A percentile compares a stretch with the other conserved stretches of the same genome.
phyloP scores from a whole-genome alignment of 2,888 invertebrate genomes.

The Ryuthela nishihirai region DNA sequence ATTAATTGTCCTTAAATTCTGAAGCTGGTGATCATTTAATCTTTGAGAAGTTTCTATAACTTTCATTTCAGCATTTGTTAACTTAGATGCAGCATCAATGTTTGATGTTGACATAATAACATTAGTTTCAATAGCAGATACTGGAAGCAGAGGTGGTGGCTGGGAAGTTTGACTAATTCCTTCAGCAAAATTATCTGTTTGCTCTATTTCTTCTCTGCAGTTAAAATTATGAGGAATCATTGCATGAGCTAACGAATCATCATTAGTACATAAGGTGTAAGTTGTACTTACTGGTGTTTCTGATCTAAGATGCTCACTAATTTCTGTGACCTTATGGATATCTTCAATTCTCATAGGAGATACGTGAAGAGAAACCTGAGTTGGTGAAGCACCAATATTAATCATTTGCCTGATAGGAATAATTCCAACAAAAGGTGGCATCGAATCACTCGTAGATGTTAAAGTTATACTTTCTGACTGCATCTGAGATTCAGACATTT shows the following conservation, averaged over 20 bases:
- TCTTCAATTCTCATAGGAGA: slow-evolving; percentile 27
- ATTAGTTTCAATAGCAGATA: slow-evolving; percentile 33
- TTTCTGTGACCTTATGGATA: slow-evolving; percentile 32
- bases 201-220: slow-evolving; percentile 15
- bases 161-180: slow-evolving; percentile 20
- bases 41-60: slow-evolving; percentile 12
- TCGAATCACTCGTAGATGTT: slow-evolving; percentile 8
- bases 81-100: slow-evolving; percentile 20
- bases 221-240: slow-evolving; percentile 23
- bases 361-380: slow-evolving; percentile 17
- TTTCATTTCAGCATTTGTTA: slow-evolving; percentile 26
- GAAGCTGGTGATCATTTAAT: not conserved
- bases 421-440: slow-evolving; percentile 20
- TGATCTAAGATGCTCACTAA: slow-evolving; percentile 25
- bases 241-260: slow-evolving; percentile 15
- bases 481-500: slow-evolving; percentile 19
- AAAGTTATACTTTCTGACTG: slow-evolving; percentile 14
- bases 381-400: slow-evolving; percentile 22
- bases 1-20: not conserved
- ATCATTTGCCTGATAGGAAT: slow-evolving; percentile 27
- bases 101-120: slow-evolving; percentile 36
- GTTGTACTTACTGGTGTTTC: slow-evolving; percentile 8
- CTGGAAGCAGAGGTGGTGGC: slow-evolving; percentile 8
- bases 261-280: slow-evolving; percentile 17
- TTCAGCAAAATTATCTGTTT: slow-evolving; percentile 16